These are phyloP conservation scores for Nycteola revayana DNA, from an alignment of 2,888 invertebrate species.

Conservation along the genomic window DNA sequence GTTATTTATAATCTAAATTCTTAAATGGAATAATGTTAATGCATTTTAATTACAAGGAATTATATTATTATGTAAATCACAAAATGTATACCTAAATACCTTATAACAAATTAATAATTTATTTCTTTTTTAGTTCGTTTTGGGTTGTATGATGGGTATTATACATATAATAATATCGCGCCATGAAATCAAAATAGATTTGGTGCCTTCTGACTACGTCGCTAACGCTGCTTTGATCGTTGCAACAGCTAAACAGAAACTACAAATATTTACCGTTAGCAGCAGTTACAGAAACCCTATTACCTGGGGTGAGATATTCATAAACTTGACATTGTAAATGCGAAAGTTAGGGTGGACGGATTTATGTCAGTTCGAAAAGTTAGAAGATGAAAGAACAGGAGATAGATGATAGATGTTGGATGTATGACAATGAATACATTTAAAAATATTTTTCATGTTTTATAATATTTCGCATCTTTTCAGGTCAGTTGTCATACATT, in stretches of 20 bases:
- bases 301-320: background rate
- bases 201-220: background rate
- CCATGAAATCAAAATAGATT: background rate
- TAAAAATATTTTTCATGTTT: background rate
- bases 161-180: background rate
- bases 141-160: background rate
- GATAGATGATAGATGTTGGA: background rate
- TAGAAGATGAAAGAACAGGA: background rate
- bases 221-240: background rate
- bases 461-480: too few relatives aligned
- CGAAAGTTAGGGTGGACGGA: background rate
- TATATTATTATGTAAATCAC: background rate
- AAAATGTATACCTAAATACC: background rate
- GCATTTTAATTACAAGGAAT: background rate
- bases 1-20: background rate
- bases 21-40: background rate
- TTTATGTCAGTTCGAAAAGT: background rate
- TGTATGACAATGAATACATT: background rate
- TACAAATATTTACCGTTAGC: background rate
- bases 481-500: background rate
- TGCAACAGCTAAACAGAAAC: background rate
- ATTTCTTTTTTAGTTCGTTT: background rate
- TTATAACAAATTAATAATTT: background rate
- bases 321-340: background rate
- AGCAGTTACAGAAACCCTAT: conserved; percentile 1